These are phyloP conservation scores for Lepidocyrtoides sp. DNA, from an alignment of 2,888 invertebrate species.

Conservation along the genomic window DNA sequence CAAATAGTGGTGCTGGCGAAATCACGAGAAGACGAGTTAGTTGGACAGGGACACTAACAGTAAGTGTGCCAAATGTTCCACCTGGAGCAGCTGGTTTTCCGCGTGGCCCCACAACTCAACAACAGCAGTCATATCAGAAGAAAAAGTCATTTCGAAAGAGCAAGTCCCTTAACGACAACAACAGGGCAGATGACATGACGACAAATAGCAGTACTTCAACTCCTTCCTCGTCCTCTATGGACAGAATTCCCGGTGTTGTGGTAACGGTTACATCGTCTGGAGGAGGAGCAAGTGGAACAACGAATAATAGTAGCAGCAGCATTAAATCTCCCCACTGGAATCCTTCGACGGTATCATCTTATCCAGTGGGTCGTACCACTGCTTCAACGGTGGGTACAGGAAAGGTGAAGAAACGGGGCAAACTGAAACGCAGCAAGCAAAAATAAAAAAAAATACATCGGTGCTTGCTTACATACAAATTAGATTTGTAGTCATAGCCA, in stretches of 20 bases:
- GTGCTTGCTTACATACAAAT: too few species aligned
- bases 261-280: too few species aligned
- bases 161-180: not conserved
- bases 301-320: not conserved
- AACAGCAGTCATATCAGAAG: not conserved
- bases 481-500: too few species aligned
- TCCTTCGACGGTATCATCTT: not conserved
- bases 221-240: not conserved
- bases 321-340: not conserved
- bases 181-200: not conserved
- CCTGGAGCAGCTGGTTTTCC: not conserved
- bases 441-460: too few species aligned
- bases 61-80: slow-evolving; percentile 32
- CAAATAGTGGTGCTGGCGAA: not conserved
- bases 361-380: not conserved
- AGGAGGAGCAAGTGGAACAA: not conserved
- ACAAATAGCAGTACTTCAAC: not conserved
- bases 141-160: slow-evolving; percentile 49
- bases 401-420: slow-evolving; percentile 21
- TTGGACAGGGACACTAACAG: slow-evolving; percentile 32
- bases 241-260: slow-evolving; percentile 15
- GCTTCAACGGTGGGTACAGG: not conserved
- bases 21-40: slow-evolving; percentile 27
- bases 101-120: not conserved
- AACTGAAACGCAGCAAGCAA: slow-evolving; percentile 46